phyloP scores from a whole-genome alignment of 2,888 invertebrate genomes.

The Eupithecia insigniata region DNA sequence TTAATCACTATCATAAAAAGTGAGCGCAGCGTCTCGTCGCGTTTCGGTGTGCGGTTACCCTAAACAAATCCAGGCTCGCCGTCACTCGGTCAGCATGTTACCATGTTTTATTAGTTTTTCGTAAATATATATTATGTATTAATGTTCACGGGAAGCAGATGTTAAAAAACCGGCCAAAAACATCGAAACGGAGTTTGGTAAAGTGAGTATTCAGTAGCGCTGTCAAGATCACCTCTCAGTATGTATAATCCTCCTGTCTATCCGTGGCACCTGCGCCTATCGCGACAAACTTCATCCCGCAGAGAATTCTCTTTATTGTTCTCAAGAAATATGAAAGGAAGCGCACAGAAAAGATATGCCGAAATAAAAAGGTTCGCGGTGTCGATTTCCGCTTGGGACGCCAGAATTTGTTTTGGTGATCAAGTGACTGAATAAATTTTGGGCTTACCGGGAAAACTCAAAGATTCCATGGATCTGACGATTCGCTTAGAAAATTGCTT shows the following conservation, averaged over 20 bases:
- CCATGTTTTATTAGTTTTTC: background rate
- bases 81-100: background rate
- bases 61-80: background rate
- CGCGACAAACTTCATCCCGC: constrained; percentile 8
- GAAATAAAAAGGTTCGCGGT: constrained; percentile 30
- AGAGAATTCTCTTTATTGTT: constrained; percentile 28
- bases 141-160: background rate
- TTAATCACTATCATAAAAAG: too few species aligned
- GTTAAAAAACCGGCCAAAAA: background rate
- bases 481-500: background rate
- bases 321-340: constrained; percentile 18
- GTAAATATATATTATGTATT: background rate
- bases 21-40: too few species aligned
- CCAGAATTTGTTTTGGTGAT: constrained; percentile 24
- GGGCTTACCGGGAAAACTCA: background rate
- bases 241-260: background rate
- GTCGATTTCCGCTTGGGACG: constrained; percentile 31
- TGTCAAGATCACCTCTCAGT: background rate
- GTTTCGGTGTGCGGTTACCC: too few species aligned
- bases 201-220: background rate
- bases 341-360: constrained; percentile 14
- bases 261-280: constrained; percentile 9
- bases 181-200: background rate
- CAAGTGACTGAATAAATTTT: constrained; percentile 29
- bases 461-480: background rate